phyloP scores from a whole-genome alignment of 2,113 vertebrate genomes.

The Dicaeum eximium region DNA sequence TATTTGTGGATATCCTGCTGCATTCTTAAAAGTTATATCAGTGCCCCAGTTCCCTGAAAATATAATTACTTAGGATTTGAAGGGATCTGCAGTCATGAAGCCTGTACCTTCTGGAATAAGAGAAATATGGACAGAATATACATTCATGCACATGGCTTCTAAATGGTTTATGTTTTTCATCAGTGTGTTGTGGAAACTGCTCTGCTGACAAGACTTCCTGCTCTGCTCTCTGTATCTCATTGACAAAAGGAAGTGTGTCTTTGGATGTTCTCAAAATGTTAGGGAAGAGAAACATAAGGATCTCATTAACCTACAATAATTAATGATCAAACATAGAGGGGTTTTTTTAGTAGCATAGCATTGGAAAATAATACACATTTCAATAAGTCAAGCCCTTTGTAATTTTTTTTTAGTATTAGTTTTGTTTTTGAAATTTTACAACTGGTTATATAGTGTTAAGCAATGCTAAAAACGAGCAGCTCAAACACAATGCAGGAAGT shows the following conservation, averaged over 20 bases:
- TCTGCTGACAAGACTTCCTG: background rate
- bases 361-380: background rate
- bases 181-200: background rate
- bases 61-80: background rate
- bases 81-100: background rate
- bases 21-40: background rate
- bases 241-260: background rate
- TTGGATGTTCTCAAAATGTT: background rate
- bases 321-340: background rate
- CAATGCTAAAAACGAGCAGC: background rate
- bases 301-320: background rate
- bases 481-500: background rate
- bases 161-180: background rate
- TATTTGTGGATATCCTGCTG: background rate
- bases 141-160: background rate
- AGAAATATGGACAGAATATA: background rate
- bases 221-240: background rate
- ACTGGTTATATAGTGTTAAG: background rate
- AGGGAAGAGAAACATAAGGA: background rate
- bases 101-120: background rate
- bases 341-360: background rate
- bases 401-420: background rate
- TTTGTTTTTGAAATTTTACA: background rate
- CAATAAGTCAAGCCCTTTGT: background rate
- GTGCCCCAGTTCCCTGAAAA: background rate